Conservation (phyloP, 2,888 invertebrate genomes). For the Stratiomys singularior region DNA sequence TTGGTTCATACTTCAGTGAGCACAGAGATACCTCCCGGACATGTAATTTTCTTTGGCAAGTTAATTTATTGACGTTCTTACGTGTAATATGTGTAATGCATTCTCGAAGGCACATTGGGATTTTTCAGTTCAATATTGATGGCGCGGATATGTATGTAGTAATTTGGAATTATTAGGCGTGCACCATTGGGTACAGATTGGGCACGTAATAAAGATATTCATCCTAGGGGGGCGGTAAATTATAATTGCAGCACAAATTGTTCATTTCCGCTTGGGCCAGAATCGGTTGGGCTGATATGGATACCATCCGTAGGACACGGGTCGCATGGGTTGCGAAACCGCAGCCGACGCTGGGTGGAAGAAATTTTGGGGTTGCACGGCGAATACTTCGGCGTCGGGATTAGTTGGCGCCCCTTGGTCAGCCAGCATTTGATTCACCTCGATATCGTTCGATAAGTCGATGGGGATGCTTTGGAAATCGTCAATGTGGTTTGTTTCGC, state of each 20-base stretch:
- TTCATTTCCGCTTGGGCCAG: constrained; percentile 38
- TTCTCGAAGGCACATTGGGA: constrained; percentile 7
- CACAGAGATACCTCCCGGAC: constrained; percentile 19
- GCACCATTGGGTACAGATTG: background rate
- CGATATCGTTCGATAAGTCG: constrained; percentile 65
- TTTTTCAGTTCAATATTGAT: background rate
- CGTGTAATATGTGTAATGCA: constrained; percentile 15
- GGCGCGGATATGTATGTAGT: constrained; percentile 12
- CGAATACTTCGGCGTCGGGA: constrained; percentile 64
- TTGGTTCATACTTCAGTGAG: background rate
- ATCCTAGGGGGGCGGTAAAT: constrained; percentile 18
- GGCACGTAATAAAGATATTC: constrained; percentile 35
- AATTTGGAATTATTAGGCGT: constrained; percentile 34
- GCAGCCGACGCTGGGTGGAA: background rate
- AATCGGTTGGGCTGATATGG: background rate
- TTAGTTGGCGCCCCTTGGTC: constrained; percentile 60
- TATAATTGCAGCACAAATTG: constrained; percentile 25
- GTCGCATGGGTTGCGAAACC: background rate
- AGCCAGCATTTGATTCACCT: constrained; percentile 62
- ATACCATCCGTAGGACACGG: constrained; percentile 1
- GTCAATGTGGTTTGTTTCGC: constrained; percentile 56
- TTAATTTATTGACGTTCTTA: constrained; percentile 44
- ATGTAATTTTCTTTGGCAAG: constrained; percentile 51
- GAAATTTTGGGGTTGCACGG: constrained; percentile 49
- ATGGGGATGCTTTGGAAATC: constrained; percentile 59